Evolutionary conservation across 2,113 vertebrate species (phyloP).

Genomic region (Butorides virescens): DNA sequence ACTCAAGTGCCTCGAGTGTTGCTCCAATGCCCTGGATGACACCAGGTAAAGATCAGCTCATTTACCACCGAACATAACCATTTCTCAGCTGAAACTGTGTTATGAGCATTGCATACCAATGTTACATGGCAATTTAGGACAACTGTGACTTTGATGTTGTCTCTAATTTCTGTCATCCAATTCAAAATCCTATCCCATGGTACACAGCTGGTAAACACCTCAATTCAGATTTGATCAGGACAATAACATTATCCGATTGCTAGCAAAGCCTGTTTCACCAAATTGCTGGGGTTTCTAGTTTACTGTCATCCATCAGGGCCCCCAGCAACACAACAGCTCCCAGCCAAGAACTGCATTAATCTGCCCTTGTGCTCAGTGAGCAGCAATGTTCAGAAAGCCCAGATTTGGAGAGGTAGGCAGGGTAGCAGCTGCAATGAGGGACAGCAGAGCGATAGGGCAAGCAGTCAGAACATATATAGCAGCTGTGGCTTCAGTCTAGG

Average conservation of each 20-base stretch:
- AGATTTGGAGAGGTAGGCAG: neutral
- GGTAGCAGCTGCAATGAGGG: neutral
- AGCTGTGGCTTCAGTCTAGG: neutral
- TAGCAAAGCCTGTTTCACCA: neutral
- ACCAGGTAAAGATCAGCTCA: neutral
- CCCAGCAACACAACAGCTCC: neutral
- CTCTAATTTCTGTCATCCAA: neutral
- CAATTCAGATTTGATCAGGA: neutral
- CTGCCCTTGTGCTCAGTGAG: neutral
- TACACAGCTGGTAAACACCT: neutral
- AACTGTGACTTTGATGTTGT: neutral
- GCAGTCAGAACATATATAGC: neutral
- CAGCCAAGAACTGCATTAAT: neutral
- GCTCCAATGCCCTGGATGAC: neutral
- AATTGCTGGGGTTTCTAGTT: neutral
- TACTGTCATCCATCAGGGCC: neutral
- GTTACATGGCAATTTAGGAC: neutral
- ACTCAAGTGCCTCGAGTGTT: neutral
- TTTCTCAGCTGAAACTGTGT: neutral
- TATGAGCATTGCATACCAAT: neutral
- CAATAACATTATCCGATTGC: neutral
- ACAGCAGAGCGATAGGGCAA: neutral
- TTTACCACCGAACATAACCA: neutral
- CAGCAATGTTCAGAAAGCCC: neutral
- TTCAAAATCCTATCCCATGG: neutral